These are phyloP conservation scores for Teinopalpus imperialis DNA, from an alignment of 2,888 invertebrate genomes.

Conservation along the genomic window DNA sequence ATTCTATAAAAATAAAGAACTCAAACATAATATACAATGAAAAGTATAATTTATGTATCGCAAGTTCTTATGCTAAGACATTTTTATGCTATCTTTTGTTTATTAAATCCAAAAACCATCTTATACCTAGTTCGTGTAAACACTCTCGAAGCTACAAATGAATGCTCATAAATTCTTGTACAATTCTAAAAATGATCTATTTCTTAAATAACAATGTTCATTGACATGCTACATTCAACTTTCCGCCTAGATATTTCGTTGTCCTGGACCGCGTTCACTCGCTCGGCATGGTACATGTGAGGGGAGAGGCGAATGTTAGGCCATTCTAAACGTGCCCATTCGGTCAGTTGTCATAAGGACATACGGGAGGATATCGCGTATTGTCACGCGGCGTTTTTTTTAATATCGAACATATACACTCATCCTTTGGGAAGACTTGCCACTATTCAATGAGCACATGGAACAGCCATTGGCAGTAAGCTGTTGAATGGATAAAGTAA, in stretches of 20 bases:
- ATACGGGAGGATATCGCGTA: neutral
- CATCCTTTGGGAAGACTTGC: no score
- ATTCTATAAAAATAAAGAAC: no score
- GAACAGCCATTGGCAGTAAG: no score
- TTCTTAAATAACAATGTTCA: neutral
- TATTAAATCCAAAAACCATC: no score
- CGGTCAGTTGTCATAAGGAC: constrained; percentile 3
- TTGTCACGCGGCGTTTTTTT: neutral
- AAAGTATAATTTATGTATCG: no score
- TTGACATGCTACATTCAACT: neutral
- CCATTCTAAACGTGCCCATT: constrained; percentile 20
- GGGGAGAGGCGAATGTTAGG: constrained; percentile 10
- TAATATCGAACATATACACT: no score
- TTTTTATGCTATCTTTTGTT: no score
- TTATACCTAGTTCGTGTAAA: no score
- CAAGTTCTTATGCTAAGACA: no score
- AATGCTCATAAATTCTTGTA: neutral
- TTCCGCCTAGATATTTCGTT: constrained; percentile 4
- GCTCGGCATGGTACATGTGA: constrained; percentile 4
- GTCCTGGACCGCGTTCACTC: constrained; percentile 2
- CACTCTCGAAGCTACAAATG: neutral
- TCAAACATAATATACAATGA: no score
- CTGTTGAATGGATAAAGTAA: no score
- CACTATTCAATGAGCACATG: no score
- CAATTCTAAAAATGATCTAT: constrained; percentile 7